A percentile compares a stretch with the other conserved stretches of the same genome.
phyloP scores from a whole-genome alignment of 2,888 invertebrate genomes.

The Polymixis flavicincta region DNA sequence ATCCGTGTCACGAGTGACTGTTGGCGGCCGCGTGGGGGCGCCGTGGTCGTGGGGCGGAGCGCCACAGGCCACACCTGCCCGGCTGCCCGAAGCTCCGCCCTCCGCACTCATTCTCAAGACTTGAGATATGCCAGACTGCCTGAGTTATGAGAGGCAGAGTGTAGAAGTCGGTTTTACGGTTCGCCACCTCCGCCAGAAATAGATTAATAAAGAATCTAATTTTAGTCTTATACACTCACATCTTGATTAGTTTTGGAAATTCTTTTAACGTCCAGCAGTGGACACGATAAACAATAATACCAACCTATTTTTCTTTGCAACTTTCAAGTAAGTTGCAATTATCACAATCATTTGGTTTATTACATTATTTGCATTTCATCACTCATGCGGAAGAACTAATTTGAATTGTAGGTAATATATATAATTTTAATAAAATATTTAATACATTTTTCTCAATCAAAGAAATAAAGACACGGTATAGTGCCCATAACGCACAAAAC shows the following conservation, averaged over 20 bases:
- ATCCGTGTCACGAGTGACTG: constrained; percentile 1
- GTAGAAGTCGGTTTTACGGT: neutral
- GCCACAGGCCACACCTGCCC: constrained; percentile 72
- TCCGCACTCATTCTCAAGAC: constrained; percentile 58
- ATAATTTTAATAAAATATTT: neutral
- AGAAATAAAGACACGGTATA: neutral
- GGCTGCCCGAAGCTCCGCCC: constrained; percentile 68
- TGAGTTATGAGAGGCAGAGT: constrained; percentile 62
- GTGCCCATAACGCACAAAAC: too few species aligned
- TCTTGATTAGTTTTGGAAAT: neutral
- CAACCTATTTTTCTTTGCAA: neutral
- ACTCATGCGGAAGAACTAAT: too few species aligned
- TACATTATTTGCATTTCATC: neutral
- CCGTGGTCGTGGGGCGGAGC: constrained; percentile 64
- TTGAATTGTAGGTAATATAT: too few species aligned
- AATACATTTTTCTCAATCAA: too few species aligned
- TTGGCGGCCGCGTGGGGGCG: constrained; percentile 17
- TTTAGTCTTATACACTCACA: neutral
- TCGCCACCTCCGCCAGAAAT: neutral
- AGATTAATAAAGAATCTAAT: neutral
- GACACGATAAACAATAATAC: neutral
- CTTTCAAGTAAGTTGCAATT: neutral
- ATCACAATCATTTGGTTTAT: neutral
- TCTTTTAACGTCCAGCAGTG: neutral
- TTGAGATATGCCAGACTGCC: constrained; percentile 35